phyloP scores from a whole-genome alignment of 2,797 vertebrate species.

The Falco rusticolus region DNA sequence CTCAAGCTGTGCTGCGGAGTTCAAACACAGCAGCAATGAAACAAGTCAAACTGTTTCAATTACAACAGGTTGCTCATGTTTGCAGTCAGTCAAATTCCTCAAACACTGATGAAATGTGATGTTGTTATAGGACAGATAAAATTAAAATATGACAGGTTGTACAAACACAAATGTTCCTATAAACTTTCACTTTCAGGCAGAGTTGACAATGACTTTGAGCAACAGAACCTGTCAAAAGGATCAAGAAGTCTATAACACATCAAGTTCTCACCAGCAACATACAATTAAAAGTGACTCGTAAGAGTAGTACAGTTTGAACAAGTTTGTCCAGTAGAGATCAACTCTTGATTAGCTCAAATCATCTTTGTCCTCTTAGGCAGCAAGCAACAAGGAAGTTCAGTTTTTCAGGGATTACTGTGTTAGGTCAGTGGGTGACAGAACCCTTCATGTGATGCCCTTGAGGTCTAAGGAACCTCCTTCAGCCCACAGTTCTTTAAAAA shows the following conservation, averaged over 20 bases:
- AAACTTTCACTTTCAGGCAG: slow-evolving; percentile 75
- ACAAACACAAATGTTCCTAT: slow-evolving; percentile 71
- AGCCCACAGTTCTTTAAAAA: slow-evolving; percentile 2
- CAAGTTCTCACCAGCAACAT: slow-evolving; percentile 70
- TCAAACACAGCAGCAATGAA: slow-evolving; percentile 71
- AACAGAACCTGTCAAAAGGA: slow-evolving; percentile 75
- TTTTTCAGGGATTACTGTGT: slow-evolving; percentile 6
- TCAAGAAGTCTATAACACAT: slow-evolving; percentile 68
- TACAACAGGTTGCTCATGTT: slow-evolving; percentile 76
- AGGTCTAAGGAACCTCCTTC: slow-evolving; percentile 31
- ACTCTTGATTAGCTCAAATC: slow-evolving; percentile 26
- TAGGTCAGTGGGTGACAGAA: slow-evolving; percentile 21
- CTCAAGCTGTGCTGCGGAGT: slow-evolving; percentile 90
- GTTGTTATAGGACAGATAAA: slow-evolving; percentile 67
- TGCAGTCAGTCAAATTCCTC: slow-evolving; percentile 77
- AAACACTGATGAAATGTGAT: slow-evolving; percentile 67
- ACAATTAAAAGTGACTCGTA: slow-evolving; percentile 78
- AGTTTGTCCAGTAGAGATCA: slow-evolving; percentile 68
- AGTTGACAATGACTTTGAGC: slow-evolving; percentile 73
- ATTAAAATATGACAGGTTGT: slow-evolving; percentile 75
- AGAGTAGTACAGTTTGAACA: slow-evolving; percentile 65
- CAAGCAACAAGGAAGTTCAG: slow-evolving; percentile 10
- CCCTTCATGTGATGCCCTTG: slow-evolving; percentile 10
- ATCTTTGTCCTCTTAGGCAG: neutral
- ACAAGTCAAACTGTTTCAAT: slow-evolving; percentile 69